phyloP scores from a whole-genome alignment of 2,113 vertebrate genomes.

The Alectura lathami region DNA sequence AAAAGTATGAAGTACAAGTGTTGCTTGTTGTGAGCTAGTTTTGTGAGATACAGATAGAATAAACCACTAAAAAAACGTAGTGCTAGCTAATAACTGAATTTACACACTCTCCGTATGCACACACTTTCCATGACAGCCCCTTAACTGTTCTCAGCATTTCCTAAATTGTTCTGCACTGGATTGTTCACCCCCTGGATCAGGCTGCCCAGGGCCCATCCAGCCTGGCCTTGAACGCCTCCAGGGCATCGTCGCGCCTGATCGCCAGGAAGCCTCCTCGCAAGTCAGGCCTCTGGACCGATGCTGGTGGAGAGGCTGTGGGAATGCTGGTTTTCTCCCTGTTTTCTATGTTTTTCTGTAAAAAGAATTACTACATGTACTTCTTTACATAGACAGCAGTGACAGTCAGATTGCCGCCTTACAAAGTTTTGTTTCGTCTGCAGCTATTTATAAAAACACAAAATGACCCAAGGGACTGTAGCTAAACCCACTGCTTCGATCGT shows the following conservation, averaged over 20 bases:
- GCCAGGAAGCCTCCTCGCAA: background rate
- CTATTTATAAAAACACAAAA: background rate
- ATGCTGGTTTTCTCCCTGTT: background rate
- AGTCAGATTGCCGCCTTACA: background rate
- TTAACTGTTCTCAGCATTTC: background rate
- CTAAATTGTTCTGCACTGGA: background rate
- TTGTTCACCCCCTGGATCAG: background rate
- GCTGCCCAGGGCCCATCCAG: background rate
- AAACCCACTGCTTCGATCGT: background rate
- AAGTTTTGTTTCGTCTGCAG: background rate
- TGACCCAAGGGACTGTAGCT: background rate
- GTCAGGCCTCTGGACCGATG: background rate
- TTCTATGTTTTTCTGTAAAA: background rate
- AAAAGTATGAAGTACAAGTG: background rate
- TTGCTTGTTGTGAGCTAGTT: background rate
- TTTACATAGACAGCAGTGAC: background rate
- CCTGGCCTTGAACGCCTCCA: background rate
- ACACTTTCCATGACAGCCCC: background rate
- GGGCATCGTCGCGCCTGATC: background rate
- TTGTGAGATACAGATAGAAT: background rate
- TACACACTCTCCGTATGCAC: background rate
- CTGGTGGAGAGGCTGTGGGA: background rate
- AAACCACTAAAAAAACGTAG: background rate
- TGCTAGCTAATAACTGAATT: background rate
- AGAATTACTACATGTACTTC: background rate